phyloP scores from a whole-genome alignment of 2,888 invertebrate species.

The Seira musarum region DNA sequence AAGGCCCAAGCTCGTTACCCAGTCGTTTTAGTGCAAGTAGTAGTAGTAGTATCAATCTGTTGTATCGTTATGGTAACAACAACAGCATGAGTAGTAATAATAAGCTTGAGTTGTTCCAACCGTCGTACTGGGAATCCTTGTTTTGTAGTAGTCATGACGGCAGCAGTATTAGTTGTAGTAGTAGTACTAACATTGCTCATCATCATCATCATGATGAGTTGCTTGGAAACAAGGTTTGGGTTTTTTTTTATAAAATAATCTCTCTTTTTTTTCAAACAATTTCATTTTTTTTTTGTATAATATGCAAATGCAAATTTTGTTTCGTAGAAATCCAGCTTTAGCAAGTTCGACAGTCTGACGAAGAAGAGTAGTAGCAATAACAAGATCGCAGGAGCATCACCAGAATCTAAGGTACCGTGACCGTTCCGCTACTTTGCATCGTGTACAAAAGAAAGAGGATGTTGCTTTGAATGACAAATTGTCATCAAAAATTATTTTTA shows the following conservation, averaged over 20 bases:
- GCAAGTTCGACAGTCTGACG: conserved; percentile 80
- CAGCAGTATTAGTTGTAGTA: too few species aligned
- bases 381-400: background rate
- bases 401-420: background rate
- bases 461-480: too few species aligned
- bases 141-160: background rate
- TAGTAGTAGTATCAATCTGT: background rate
- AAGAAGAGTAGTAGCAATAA: conserved; percentile 13
- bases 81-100: conserved; percentile 4
- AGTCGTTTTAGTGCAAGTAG: background rate
- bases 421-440: background rate
- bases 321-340: conserved; percentile 83
- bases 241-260: background rate
- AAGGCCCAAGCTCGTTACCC: conserved; percentile 13
- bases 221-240: background rate
- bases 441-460: background rate
- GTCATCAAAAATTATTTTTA: background rate
- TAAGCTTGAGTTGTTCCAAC: conserved; percentile 44
- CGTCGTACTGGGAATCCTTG: conserved; percentile 31
- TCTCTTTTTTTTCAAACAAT: conserved; percentile 12
- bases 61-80: background rate
- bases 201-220: too few species aligned
- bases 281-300: background rate
- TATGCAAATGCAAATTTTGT: conserved; percentile 10
- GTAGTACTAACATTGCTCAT: too few species aligned